A percentile compares a stretch with the other conserved stretches of the same genome.
Evolutionary conservation across 2,797 vertebrate species (phyloP).

Genomic region (Bucorvus abyssinicus): DNA sequence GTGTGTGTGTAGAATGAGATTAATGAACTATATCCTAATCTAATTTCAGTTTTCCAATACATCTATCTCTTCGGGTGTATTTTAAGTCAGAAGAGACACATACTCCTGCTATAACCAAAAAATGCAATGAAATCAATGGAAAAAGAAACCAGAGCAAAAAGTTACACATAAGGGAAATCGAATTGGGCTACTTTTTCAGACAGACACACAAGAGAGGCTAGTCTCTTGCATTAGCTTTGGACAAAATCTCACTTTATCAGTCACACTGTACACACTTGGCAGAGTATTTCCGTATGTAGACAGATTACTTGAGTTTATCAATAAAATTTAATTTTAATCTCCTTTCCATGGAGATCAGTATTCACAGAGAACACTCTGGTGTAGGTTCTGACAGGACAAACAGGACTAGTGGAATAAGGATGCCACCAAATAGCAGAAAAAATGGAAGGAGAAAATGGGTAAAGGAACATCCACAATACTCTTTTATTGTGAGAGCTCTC

Average conservation of each 20-base stretch:
- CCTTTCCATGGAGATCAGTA: not conserved
- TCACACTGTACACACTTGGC: not conserved
- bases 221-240: not conserved
- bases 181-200: not conserved
- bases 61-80: not conserved
- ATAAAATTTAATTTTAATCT: not conserved
- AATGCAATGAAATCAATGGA: not conserved
- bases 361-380: not conserved
- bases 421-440: not conserved
- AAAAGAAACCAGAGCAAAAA: not conserved
- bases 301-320: not conserved
- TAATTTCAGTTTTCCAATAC: conserved; percentile 46
- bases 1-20: not conserved
- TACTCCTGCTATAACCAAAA: not conserved
- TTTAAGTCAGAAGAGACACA: not conserved
- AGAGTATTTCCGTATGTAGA: not conserved
- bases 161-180: not conserved
- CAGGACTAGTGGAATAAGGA: not conserved
- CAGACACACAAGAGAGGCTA: not conserved
- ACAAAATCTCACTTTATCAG: not conserved
- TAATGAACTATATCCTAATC: conserved; percentile 20
- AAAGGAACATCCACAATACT: not conserved
- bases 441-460: not conserved
- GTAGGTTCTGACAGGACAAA: not conserved
- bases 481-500: not conserved